Evolutionary conservation across 2,888 invertebrate genomes (phyloP).

Genomic region (Hypolimnas misippus): DNA sequence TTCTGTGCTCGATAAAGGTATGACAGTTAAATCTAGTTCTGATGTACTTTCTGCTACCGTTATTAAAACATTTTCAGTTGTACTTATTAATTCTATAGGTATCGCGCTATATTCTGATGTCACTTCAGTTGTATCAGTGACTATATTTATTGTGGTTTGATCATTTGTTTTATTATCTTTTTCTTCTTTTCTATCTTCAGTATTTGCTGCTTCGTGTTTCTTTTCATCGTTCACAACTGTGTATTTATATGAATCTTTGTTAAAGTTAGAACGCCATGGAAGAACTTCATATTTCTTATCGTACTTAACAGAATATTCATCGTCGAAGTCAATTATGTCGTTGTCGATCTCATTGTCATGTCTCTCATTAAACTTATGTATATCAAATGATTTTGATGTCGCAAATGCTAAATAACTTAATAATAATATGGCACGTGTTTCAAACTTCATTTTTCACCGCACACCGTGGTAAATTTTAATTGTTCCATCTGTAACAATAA

Average conservation of each 20-base stretch:
- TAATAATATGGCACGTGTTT: constrained; percentile 63
- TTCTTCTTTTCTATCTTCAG: constrained; percentile 37
- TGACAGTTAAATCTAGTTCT: constrained; percentile 70
- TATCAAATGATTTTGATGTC: constrained; percentile 57
- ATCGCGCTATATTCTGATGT: constrained; percentile 66
- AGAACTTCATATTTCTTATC: constrained; percentile 63
- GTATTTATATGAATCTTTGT: constrained; percentile 69
- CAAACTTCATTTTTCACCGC: constrained; percentile 67
- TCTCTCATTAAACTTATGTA: constrained; percentile 46
- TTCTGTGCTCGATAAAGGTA: constrained; percentile 65
- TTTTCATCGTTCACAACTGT: constrained; percentile 57
- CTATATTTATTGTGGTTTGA: constrained; percentile 30
- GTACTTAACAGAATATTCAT: constrained; percentile 67
- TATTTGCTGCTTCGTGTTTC: constrained; percentile 38
- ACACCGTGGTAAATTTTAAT: constrained; percentile 65
- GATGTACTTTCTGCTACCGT: constrained; percentile 67
- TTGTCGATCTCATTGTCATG: constrained; percentile 63
- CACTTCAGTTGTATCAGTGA: constrained; percentile 39
- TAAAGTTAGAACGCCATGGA: constrained; percentile 61
- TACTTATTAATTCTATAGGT: constrained; percentile 73
- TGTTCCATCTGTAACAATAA: constrained; percentile 69
- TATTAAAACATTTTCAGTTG: constrained; percentile 62
- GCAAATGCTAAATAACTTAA: constrained; percentile 51
- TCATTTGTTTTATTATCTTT: constrained; percentile 39
- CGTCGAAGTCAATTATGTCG: constrained; percentile 75